These are phyloP conservation scores for Apostichopus californicus DNA, from an alignment of 35 echinoderm and acorn worm species.

Conservation along the genomic window DNA sequence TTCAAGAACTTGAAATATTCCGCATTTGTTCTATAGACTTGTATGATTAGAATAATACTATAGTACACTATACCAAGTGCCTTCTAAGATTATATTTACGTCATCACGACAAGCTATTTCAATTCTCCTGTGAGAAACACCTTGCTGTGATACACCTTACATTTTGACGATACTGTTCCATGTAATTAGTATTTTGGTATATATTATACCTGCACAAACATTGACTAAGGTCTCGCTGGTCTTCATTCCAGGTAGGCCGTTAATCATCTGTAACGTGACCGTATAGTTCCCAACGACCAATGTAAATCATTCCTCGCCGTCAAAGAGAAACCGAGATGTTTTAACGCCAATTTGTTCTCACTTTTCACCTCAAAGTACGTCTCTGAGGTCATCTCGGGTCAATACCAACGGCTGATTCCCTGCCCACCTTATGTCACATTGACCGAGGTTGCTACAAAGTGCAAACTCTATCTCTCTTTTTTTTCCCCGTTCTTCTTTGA, in stretches of 20 bases:
- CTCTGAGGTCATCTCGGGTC: conserved; percentile 34
- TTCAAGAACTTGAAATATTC: no score
- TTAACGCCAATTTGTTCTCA: conserved; percentile 50
- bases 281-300: not conserved
- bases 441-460: not conserved
- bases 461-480: no score
- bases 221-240: not conserved
- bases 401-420: not conserved
- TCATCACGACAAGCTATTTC: no score
- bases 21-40: no score
- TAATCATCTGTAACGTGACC: conserved; percentile 45
- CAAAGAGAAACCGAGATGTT: conserved; percentile 15
- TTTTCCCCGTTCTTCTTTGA: no score
- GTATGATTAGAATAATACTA: no score
- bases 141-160: no score
- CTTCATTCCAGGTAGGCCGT: conserved; percentile 18
- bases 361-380: not conserved
- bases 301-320: conserved; percentile 3
- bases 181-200: not conserved
- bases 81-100: no score
- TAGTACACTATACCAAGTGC: no score
- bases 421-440: not conserved
- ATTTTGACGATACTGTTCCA: not conserved
- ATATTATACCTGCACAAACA: conserved; percentile 6
- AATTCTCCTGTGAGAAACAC: no score